Base-by-base conservation (phyloP, 2,888 invertebrate genomes). In the Ischnus inquisitorius region DNA sequence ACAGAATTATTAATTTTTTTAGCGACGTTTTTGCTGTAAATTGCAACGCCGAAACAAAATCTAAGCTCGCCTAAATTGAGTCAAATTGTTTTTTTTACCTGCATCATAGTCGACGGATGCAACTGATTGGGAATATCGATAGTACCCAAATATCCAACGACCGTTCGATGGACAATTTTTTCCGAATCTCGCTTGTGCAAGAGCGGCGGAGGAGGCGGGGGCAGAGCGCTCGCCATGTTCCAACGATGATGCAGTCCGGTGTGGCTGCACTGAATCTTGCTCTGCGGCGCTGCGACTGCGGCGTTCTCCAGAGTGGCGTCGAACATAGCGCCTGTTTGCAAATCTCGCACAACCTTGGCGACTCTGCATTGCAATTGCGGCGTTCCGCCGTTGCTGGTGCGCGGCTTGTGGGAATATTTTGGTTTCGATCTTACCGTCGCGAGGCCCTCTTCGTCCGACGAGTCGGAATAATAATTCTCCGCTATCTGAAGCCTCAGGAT, bases 71-170 rank as follows among this genome's bases (percentile, higher is more conserved):
- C n/a, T n/a, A n/a, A n/a, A n/a, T n/a, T 46, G 12, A 14, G 3
- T 8, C 6, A 14, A n/a, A 46, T 46, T n/a, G 8, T 46, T 46
- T 46, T 14, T 46, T 46, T n/a, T 46, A 95, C 95, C 91, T 95
- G 95, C 87, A 97, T 94, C 77, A 98, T 96, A 14, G 97, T 96
- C 54, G 96, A 96, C 64, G 96, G 96, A 72, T 96, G 95, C 60
- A 97, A 95, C 87, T 97, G 97, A 92, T 97, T 97, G 0, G 99
- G 98, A 95, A 99, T 98, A 94, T 99, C 99, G 85, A 99, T 98
- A 1, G 99, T 98, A 25, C 99, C 99, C 67, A 99, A 95, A 93
- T 99, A 99, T 0, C 98, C 98, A 0, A 99, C 98, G 1, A 99
- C 96, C 0, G 97, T 97, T 88, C 97, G 96, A 90, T 97, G 97